Conservation (phyloP, 1,140 invertebrate genomes). For the Anoplolepis gracilipes region DNA sequence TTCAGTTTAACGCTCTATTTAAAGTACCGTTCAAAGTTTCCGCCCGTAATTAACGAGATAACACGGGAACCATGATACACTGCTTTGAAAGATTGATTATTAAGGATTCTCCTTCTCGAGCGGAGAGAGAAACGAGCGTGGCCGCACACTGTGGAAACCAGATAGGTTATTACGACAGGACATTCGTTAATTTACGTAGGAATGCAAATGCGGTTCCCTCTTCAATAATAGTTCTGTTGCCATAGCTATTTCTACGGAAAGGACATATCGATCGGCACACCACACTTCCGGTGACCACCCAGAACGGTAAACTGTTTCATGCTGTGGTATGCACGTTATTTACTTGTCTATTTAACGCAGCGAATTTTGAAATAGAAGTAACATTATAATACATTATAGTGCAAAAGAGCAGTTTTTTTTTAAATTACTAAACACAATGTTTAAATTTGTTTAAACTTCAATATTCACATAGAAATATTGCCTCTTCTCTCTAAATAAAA, state of each 20-base stretch:
- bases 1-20: conserved; percentile 3
- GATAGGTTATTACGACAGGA: conserved; percentile 45
- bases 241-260: conserved; percentile 21
- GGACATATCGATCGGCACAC: conserved; percentile 48
- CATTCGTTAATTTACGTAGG: conserved; percentile 59
- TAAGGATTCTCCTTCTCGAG: conserved; percentile 7
- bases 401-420: too few species aligned
- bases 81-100: conserved; percentile 59
- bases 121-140: conserved; percentile 41
- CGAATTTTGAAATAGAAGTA: conserved; percentile 1
- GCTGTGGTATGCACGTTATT: background rate
- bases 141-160: conserved; percentile 20
- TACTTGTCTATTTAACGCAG: background rate
- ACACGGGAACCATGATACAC: conserved; percentile 35
- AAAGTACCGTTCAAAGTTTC: conserved; percentile 57
- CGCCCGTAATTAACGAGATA: conserved; percentile 57
- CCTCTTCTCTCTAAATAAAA: background rate
- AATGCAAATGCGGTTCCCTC: conserved; percentile 56
- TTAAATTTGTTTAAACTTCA: background rate
- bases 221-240: conserved; percentile 11
- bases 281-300: background rate
- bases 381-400: background rate
- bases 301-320: background rate
- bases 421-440: background rate
- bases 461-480: background rate